phyloP scores from a whole-genome alignment of 2,113 vertebrate genomes.

The Pelodiscus sinensis region DNA sequence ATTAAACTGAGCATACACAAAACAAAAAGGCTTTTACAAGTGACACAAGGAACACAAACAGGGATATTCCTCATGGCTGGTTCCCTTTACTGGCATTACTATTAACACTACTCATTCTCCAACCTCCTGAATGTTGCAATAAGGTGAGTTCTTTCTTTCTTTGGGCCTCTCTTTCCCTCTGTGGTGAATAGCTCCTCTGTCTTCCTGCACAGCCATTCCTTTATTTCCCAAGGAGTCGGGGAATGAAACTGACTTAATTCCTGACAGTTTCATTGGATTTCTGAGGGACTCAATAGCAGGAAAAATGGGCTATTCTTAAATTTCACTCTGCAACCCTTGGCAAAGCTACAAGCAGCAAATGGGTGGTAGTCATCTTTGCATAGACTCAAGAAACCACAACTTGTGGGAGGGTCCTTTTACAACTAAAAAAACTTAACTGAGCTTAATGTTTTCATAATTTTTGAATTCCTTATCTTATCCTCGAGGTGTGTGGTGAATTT shows the following conservation, averaged over 20 bases:
- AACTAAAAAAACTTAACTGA: background rate
- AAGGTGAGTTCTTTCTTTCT: background rate
- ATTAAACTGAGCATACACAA: background rate
- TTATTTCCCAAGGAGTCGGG: background rate
- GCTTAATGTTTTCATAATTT: background rate
- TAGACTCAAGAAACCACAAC: background rate
- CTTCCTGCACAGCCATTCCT: background rate
- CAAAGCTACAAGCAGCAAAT: background rate
- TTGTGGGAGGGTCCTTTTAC: background rate
- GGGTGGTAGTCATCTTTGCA: background rate
- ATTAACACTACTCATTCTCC: background rate
- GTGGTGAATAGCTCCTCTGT: background rate
- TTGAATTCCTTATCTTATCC: background rate
- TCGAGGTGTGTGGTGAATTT: accelerated
- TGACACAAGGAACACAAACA: background rate
- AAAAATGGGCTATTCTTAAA: background rate
- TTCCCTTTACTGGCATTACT: background rate
- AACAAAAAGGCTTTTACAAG: background rate
- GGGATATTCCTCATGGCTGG: background rate
- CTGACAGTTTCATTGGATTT: background rate
- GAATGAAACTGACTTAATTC: background rate
- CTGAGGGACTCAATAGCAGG: background rate
- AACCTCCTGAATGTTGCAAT: background rate
- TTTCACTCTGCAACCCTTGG: background rate
- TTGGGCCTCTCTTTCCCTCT: background rate